Evolutionary conservation across 64 coral and sea anemone species (phyloP).

Genomic region (Montipora efflorescens): DNA sequence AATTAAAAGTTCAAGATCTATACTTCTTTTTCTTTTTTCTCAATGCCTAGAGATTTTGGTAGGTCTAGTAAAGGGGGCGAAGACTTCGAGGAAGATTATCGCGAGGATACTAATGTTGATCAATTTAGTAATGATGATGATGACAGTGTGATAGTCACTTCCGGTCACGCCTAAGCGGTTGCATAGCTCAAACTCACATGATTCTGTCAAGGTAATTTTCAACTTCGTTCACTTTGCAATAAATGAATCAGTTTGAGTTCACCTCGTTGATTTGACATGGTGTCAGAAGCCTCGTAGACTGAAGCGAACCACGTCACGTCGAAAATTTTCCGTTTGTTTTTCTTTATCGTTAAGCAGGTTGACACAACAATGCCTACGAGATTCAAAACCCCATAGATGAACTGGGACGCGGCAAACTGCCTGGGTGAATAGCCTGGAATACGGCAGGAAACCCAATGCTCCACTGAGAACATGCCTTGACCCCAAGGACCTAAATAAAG

Average conservation of each 20-base stretch:
- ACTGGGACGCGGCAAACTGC: slow-evolving; percentile 20
- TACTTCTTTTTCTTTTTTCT: no score
- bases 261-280: neutral
- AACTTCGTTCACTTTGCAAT: no score
- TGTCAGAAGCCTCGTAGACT: neutral
- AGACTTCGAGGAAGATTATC: no score
- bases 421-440: no score
- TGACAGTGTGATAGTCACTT: neutral
- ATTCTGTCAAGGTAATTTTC: no score
- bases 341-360: neutral
- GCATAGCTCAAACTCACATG: no score
- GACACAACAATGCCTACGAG: neutral
- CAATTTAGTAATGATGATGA: no score
- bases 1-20: no score
- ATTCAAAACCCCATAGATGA: slow-evolving; percentile 50
- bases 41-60: no score
- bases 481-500: slow-evolving; percentile 60
- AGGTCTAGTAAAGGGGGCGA: no score
- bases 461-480: slow-evolving; percentile 63
- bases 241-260: no score
- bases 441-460: slow-evolving; percentile 62
- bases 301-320: neutral
- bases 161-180: neutral
- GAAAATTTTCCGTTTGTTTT: neutral
- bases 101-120: no score